Evolutionary conservation across 2,888 invertebrate genomes (phyloP).

Genomic region (Schrankia costaestrigalis): DNA sequence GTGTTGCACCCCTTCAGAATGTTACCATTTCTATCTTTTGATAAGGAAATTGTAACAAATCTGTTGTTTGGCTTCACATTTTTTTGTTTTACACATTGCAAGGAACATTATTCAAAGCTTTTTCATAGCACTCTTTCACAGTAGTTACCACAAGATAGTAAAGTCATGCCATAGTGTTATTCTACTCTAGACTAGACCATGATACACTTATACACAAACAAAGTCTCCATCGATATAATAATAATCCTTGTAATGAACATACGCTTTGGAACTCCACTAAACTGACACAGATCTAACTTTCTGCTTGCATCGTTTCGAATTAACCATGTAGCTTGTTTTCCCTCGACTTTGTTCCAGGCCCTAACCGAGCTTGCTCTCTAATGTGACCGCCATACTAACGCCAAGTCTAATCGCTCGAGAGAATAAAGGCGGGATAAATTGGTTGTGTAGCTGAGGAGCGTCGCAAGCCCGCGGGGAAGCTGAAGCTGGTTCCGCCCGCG

Average conservation of each 20-base stretch:
- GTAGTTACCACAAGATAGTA: conserved; percentile 17
- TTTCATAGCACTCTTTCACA: conserved; percentile 30
- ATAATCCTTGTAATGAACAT: conserved; percentile 70
- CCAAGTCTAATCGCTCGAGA: conserved; percentile 73
- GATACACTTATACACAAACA: conserved; percentile 11
- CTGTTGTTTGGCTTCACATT: conserved; percentile 56
- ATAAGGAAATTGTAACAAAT: conserved; percentile 37
- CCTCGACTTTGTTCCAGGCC: conserved; percentile 81
- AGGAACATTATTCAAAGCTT: conserved; percentile 70
- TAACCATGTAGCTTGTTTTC: conserved; percentile 78
- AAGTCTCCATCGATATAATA: conserved; percentile 36
- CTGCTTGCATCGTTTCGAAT: conserved; percentile 72
- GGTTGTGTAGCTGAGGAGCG: conserved; percentile 79
- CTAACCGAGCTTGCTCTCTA: conserved; percentile 81
- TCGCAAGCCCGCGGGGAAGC: conserved; percentile 69
- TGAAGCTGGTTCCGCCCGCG: conserved; percentile 64
- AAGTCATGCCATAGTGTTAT: conserved; percentile 2
- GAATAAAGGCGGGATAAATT: conserved; percentile 72
- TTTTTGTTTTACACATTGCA: conserved; percentile 64
- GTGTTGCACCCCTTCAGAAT: conserved; percentile 36
- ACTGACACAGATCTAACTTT: conserved; percentile 64
- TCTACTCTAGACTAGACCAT: conserved; percentile 3
- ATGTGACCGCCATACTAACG: conserved; percentile 81
- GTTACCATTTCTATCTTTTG: conserved; percentile 36
- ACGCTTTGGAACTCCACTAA: conserved; percentile 55